A percentile compares a stretch with the other conserved stretches of the same genome.
Conservation (phyloP, 23 tunicate species). For the Clavelina lepadiformis region DNA sequence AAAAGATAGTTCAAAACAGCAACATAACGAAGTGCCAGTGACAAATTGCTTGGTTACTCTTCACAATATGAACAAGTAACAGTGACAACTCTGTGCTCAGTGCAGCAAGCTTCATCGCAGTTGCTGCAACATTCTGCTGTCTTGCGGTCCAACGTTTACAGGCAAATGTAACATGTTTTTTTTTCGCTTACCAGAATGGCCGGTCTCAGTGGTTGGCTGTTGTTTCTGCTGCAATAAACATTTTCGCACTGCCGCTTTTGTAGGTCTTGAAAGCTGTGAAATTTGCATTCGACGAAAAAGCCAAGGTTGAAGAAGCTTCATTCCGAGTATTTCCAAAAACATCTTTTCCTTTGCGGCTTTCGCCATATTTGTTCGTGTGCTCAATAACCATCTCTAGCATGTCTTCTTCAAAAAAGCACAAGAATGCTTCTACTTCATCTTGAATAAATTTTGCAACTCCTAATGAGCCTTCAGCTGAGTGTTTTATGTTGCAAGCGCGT, state of each 20-base stretch:
- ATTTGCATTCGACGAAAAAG: slow-evolving; percentile 4
- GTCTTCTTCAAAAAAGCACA: slow-evolving; percentile 19
- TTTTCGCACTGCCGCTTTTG: slow-evolving; percentile 1
- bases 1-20: neutral
- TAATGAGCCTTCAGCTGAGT: slow-evolving; percentile 12
- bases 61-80: slow-evolving; percentile 2
- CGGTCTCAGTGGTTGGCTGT: too few species aligned
- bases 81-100: slow-evolving; percentile 6
- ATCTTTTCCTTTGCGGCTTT: slow-evolving; percentile 3
- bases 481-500: slow-evolving; percentile 12
- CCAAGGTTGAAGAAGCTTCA: slow-evolving; percentile 11
- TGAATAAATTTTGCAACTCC: slow-evolving; percentile 6
- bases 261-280: slow-evolving; percentile 1
- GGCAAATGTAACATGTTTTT: slow-evolving; percentile 8
- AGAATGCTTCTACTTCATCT: slow-evolving; percentile 14
- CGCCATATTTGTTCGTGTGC: slow-evolving; percentile 4
- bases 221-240: neutral
- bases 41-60: slow-evolving; percentile 3
- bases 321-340: slow-evolving; percentile 6
- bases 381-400: slow-evolving; percentile 4
- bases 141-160: slow-evolving; percentile 7
- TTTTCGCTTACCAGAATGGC: neutral
- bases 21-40: slow-evolving; percentile 1
- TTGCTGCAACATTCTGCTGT: slow-evolving; percentile 5
- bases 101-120: slow-evolving; percentile 3